These are phyloP conservation scores for Drepanosiphum platanoidis DNA, from an alignment of 2,888 invertebrate species.

Conservation along the genomic window DNA sequence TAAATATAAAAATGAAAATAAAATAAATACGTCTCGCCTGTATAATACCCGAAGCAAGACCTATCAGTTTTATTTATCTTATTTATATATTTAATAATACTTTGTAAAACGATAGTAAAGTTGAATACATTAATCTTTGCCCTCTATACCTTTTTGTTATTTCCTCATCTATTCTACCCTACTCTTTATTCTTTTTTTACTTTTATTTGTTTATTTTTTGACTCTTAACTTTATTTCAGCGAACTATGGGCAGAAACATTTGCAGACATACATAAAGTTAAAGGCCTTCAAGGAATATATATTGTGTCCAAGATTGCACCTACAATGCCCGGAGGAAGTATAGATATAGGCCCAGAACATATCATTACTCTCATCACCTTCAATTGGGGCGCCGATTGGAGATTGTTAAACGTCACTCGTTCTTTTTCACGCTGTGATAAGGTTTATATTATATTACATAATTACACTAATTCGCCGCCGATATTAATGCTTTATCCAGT, in stretches of 20 bases:
- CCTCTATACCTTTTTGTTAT: no score
- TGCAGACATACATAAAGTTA: slow-evolving; percentile 87
- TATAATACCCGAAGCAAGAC: no score
- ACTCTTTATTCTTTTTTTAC: no score
- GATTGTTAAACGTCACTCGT: slow-evolving; percentile 70
- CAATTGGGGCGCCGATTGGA: slow-evolving; percentile 89
- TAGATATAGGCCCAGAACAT: slow-evolving; percentile 77
- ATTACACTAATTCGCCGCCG: neutral
- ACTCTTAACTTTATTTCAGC: slow-evolving; percentile 71
- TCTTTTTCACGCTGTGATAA: slow-evolving; percentile 60
- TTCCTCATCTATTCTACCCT: no score
- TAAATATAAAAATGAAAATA: no score
- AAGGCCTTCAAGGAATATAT: slow-evolving; percentile 87
- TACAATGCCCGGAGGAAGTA: slow-evolving; percentile 69
- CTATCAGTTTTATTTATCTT: no score
- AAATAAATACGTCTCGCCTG: no score
- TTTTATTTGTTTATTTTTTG: no score
- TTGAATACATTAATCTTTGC: no score
- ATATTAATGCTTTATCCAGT: neutral
- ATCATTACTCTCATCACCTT: slow-evolving; percentile 83
- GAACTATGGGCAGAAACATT: slow-evolving; percentile 83
- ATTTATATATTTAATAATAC: no score
- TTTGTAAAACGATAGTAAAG: no score
- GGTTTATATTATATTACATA: no score
- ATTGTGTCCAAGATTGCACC: slow-evolving; percentile 80